Conservation (phyloP, 2,113 vertebrate genomes). For the Balaenoptera acutorostrata region DNA sequence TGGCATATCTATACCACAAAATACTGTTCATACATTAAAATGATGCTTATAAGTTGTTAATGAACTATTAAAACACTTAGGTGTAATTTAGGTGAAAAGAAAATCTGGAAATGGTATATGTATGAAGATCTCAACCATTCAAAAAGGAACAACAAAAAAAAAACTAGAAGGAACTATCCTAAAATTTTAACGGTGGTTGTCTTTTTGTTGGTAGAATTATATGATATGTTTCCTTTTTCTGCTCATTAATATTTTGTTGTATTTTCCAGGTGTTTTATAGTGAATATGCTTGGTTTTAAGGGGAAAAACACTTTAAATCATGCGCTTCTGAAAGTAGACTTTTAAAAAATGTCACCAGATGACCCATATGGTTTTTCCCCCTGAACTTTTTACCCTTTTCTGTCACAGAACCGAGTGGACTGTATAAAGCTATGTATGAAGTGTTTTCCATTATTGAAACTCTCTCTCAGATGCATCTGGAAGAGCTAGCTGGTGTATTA, state of each 20-base stretch:
- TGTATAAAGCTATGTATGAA: background rate
- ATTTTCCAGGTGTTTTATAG: background rate
- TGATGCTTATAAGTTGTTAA: background rate
- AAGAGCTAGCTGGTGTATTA: background rate
- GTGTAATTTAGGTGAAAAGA: background rate
- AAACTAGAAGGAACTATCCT: background rate
- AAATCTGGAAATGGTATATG: background rate
- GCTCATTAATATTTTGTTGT: background rate
- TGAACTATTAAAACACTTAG: background rate
- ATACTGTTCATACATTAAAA: background rate
- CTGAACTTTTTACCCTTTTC: constrained; percentile 29
- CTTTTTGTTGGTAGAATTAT: background rate
- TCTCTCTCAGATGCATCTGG: background rate
- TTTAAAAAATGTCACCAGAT: constrained; percentile 41
- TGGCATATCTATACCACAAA: background rate
- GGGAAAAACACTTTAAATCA: background rate
- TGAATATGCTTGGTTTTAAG: background rate
- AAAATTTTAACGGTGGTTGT: background rate
- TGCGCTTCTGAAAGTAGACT: constrained; percentile 20
- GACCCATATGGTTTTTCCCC: background rate
- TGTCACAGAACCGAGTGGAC: background rate
- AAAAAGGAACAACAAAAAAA: background rate
- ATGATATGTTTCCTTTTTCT: background rate
- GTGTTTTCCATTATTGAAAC: background rate
- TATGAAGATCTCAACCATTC: background rate